These are phyloP conservation scores for Hipposideros larvatus DNA, from an alignment of 2,797 vertebrate genomes.

Conservation along the genomic window DNA sequence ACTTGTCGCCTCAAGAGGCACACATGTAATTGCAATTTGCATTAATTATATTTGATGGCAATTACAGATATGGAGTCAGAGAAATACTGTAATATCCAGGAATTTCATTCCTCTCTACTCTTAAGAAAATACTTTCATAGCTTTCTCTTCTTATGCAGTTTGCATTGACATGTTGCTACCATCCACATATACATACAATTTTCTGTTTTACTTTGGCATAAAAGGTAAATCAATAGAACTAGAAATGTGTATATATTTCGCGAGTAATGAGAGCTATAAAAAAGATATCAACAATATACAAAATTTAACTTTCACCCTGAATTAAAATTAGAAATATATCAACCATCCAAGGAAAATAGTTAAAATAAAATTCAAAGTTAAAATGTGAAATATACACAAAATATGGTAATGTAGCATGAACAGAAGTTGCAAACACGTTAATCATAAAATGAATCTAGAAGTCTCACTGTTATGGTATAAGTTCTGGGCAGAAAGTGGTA, in stretches of 20 bases:
- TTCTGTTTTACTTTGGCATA: neutral
- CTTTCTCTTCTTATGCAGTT: neutral
- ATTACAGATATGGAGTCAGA: constrained; percentile 46
- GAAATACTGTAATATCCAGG: neutral
- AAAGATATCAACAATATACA: neutral
- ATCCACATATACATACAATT: neutral
- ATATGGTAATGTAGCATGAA: neutral
- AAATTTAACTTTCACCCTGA: constrained; percentile 53
- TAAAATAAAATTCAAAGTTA: neutral
- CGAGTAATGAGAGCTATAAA: neutral
- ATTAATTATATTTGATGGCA: constrained; percentile 23
- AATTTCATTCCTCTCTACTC: neutral
- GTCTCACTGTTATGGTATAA: neutral
- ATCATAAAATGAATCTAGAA: neutral
- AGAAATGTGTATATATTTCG: constrained; percentile 7
- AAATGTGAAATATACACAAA: neutral
- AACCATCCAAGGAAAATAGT: constrained; percentile 37
- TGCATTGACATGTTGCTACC: neutral
- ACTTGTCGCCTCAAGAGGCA: neutral
- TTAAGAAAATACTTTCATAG: neutral
- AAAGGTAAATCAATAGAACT: constrained; percentile 15
- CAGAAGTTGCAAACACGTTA: neutral
- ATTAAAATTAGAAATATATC: constrained; percentile 13
- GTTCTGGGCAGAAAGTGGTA: neutral
- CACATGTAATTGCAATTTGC: neutral